Conservation (phyloP, 2,888 invertebrate genomes). For the Neria commutata region DNA sequence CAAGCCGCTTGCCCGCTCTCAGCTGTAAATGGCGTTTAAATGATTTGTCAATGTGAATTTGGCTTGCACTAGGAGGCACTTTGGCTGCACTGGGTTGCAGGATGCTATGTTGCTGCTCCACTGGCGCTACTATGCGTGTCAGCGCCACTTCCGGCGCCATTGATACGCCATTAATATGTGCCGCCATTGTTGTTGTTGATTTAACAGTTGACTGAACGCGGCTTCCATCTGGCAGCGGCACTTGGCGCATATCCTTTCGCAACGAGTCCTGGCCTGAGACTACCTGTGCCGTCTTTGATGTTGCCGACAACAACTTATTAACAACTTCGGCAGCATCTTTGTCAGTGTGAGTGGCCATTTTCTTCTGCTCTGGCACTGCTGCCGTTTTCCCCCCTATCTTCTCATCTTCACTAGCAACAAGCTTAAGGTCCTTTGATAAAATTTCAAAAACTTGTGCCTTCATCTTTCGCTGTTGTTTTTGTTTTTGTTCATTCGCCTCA, state of each 20-base stretch:
- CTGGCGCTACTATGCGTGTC: background rate
- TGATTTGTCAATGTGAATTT: constrained; percentile 50
- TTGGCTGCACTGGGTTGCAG: background rate
- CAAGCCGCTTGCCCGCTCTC: constrained; percentile 45
- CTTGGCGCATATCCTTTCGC: too few relatives aligned
- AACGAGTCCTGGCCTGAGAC: too few relatives aligned
- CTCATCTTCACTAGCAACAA: too few relatives aligned
- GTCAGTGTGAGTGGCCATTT: background rate
- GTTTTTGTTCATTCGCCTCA: constrained; percentile 21
- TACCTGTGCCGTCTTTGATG: too few relatives aligned
- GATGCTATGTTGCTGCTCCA: background rate
- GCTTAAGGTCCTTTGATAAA: constrained; percentile 5
- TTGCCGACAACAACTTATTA: too few relatives aligned
- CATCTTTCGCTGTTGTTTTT: constrained; percentile 13
- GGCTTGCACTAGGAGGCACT: constrained; percentile 24
- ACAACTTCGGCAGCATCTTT: background rate
- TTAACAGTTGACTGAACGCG: too few relatives aligned
- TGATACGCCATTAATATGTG: constrained; percentile 8
- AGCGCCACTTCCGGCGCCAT: background rate
- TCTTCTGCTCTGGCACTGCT: constrained; percentile 27
- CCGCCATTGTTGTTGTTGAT: constrained; percentile 8
- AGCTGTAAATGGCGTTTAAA: constrained; percentile 55
- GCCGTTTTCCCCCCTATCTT: background rate
- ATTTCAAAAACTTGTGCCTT: background rate
- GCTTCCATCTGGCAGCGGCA: too few relatives aligned